A percentile compares a stretch with the other conserved stretches of the same genome.
phyloP scores from a whole-genome alignment of 2,113 vertebrate genomes.

The Pygoscelis antarcticus region DNA sequence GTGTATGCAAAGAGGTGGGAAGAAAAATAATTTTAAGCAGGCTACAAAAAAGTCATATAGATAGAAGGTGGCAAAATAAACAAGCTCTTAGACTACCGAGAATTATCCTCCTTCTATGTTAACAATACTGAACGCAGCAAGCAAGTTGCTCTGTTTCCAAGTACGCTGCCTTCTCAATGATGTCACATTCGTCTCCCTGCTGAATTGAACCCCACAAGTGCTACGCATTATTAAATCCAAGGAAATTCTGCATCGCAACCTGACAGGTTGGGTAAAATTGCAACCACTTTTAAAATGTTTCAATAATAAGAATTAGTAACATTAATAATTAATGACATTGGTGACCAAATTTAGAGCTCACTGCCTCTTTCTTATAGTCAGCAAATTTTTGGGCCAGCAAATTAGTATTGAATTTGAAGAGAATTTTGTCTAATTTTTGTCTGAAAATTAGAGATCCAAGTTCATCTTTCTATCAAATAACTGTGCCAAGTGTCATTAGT shows the following conservation, averaged over 20 bases:
- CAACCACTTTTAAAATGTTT: background rate
- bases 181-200: background rate
- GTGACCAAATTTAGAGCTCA: background rate
- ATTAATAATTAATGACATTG: background rate
- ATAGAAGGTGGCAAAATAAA: background rate
- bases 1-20: background rate
- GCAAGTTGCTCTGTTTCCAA: background rate
- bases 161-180: background rate
- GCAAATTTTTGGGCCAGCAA: background rate
- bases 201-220: background rate
- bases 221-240: background rate
- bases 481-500: background rate
- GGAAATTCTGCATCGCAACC: background rate
- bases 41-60: background rate
- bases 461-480: background rate
- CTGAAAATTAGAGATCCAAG: background rate
- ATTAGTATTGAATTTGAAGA: background rate
- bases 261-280: background rate
- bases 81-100: background rate
- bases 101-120: background rate
- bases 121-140: background rate
- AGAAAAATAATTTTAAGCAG: background rate
- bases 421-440: background rate
- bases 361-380: background rate
- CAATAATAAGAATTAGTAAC: background rate